phyloP scores from a whole-genome alignment of 2,888 invertebrate genomes.

The Cosmorhoe ocellata region DNA sequence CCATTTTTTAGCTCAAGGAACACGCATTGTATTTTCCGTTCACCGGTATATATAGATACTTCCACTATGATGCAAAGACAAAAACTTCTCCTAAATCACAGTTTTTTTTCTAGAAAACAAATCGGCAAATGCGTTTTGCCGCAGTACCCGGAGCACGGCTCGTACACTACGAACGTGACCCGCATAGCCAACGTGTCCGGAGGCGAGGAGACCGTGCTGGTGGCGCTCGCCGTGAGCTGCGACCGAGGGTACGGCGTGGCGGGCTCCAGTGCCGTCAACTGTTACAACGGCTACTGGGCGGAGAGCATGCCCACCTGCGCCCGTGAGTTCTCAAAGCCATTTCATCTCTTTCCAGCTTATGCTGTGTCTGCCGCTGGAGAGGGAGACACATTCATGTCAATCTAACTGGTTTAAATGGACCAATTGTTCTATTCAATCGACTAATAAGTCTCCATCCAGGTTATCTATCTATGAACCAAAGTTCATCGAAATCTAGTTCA shows the following conservation, averaged over 20 bases:
- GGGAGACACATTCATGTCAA: no score
- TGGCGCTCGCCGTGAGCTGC: slow-evolving; percentile 52
- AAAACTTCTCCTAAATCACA: not conserved
- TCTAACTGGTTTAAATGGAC: no score
- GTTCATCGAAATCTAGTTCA: no score
- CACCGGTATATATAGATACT: no score
- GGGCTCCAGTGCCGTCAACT: slow-evolving; percentile 37
- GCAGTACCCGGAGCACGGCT: slow-evolving; percentile 48
- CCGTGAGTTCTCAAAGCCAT: slow-evolving; percentile 42
- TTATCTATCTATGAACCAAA: no score
- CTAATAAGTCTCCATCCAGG: no score
- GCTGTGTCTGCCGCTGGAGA: no score
- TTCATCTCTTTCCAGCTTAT: no score
- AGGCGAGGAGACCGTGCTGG: slow-evolving; percentile 41
- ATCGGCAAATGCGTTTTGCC: slow-evolving; percentile 54
- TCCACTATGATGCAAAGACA: no score
- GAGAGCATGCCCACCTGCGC: slow-evolving; percentile 37
- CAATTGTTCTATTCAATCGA: no score
- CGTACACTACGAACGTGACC: slow-evolving; percentile 42
- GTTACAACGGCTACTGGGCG: slow-evolving; percentile 52
- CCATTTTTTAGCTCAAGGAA: no score
- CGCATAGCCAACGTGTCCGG: slow-evolving; percentile 39
- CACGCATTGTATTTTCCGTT: no score
- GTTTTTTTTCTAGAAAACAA: slow-evolving; percentile 15
- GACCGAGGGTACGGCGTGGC: slow-evolving; percentile 46